These are phyloP conservation scores for Jaculus jaculus DNA, from an alignment of 2,113 vertebrate species.

Conservation along the genomic window DNA sequence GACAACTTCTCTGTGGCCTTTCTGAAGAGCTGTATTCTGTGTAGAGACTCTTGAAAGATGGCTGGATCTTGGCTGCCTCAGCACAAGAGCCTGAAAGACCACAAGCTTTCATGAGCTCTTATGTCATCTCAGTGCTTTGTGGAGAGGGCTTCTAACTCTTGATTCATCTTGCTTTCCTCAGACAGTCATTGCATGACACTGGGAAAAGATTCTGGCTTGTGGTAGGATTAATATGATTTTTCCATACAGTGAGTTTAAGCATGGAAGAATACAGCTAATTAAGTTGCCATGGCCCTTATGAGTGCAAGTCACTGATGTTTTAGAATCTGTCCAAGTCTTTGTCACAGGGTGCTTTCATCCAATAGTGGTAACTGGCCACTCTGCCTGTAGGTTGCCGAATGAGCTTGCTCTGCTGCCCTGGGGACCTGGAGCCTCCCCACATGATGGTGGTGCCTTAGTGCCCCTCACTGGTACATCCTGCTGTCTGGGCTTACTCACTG, in stretches of 20 bases:
- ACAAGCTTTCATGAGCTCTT: not conserved
- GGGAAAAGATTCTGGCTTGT: not conserved
- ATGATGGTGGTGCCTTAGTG: fast-evolving
- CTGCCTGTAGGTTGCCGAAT: not conserved
- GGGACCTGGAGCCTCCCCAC: not conserved
- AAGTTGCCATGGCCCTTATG: not conserved
- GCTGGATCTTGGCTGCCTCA: not conserved
- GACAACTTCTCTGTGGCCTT: not conserved
- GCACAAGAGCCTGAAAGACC: not conserved
- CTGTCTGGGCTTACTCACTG: not conserved
- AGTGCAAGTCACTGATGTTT: not conserved
- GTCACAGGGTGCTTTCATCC: not conserved
- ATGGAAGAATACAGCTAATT: not conserved
- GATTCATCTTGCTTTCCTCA: not conserved
- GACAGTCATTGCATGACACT: fast-evolving
- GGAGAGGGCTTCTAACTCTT: not conserved
- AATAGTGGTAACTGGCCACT: not conserved
- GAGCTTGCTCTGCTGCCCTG: not conserved
- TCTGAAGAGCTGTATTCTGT: not conserved
- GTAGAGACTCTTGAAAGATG: not conserved
- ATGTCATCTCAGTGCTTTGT: fast-evolving
- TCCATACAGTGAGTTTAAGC: not conserved
- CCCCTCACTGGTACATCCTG: not conserved
- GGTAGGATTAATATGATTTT: not conserved
- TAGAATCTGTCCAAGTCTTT: not conserved